Evolutionary conservation across 2,113 vertebrate genomes (phyloP).

Genomic region (Pomatostomus ruficeps): DNA sequence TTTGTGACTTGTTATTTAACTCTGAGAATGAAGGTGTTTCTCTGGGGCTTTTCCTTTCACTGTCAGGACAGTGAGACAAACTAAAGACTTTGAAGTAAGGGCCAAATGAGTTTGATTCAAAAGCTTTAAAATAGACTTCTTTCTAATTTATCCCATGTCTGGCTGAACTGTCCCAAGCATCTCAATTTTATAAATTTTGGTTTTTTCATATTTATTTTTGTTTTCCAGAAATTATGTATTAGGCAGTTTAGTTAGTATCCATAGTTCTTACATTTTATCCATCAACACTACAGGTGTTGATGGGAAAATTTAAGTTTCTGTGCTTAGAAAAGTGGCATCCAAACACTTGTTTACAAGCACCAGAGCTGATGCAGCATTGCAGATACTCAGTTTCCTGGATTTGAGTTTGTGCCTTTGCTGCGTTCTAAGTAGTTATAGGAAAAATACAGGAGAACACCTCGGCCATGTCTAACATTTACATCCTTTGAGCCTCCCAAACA

Average conservation of each 20-base stretch:
- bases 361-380: neutral
- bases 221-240: neutral
- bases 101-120: neutral
- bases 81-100: neutral
- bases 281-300: neutral
- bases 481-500: neutral
- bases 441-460: neutral
- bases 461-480: neutral
- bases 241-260: neutral
- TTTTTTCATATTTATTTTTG: neutral
- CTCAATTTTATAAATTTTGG: neutral
- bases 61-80: neutral
- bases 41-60: neutral
- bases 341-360: neutral
- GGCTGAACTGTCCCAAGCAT: neutral
- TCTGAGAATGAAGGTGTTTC: neutral
- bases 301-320: neutral
- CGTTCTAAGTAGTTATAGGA: neutral
- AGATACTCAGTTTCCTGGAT: neutral
- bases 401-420: neutral
- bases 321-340: neutral
- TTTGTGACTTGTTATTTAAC: neutral
- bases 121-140: neutral
- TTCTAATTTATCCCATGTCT: neutral
- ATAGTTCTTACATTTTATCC: neutral